Evolutionary conservation across 2,888 invertebrate species (phyloP).

Genomic region (Pristionchus japonicus): DNA sequence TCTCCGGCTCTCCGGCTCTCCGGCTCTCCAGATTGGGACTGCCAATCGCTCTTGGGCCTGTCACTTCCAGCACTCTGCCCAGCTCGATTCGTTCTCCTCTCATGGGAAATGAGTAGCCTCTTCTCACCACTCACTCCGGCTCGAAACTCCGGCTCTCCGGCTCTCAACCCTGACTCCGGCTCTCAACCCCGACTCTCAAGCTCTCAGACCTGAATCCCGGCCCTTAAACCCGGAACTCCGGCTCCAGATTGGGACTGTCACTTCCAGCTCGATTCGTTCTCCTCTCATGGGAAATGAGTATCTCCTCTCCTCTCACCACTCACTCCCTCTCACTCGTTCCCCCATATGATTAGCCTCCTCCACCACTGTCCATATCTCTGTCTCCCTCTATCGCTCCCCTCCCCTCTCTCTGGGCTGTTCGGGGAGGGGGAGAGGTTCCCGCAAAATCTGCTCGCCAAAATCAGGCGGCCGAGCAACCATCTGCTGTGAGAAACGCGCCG

Average conservation of each 20-base stretch:
- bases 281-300: slow-evolving; percentile 1
- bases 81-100: neutral
- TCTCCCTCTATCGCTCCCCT: too few species aligned
- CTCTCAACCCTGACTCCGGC: too few species aligned
- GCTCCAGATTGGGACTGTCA: slow-evolving; percentile 4
- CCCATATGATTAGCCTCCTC: slow-evolving; percentile 37
- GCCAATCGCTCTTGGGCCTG: neutral
- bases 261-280: neutral
- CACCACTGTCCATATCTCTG: neutral
- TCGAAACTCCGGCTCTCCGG: slow-evolving; percentile 1
- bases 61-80: too few species aligned
- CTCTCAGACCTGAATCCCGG: too few species aligned
- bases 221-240: too few species aligned
- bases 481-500: neutral
- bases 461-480: neutral
- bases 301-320: slow-evolving; percentile 16
- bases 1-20: neutral
- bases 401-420: too few species aligned
- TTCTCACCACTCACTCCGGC: neutral
- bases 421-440: too few species aligned
- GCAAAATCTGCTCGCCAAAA: neutral
- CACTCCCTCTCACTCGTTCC: neutral
- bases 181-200: neutral
- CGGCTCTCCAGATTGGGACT: too few species aligned
- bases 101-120: slow-evolving; percentile 18